Evolutionary conservation across 2,113 vertebrate species (phyloP), one percentile per base, ranked within the genome.

Genomic region (Cyanocitta stelleri): DNA sequence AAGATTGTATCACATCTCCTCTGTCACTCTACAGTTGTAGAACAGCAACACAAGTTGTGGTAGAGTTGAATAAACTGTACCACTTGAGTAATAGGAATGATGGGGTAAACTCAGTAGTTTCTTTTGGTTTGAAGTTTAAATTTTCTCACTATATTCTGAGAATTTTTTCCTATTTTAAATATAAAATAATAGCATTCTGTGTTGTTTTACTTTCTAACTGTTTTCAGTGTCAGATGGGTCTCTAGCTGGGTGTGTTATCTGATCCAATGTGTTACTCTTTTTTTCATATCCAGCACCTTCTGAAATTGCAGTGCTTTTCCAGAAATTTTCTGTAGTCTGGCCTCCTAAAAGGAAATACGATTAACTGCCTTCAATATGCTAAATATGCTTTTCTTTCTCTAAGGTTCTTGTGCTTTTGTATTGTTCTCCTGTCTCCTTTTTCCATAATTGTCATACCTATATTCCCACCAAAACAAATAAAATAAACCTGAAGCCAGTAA

Each of bases 301-400:
- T 94, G 88, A 92, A 86, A 86, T 94, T 92, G 81, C 93, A 92
- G 27, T 23, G 24, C 41, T 93, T 94, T 83, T 90, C 79, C 61
- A 55, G 35, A 51, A 91, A 67, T 85, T 79, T 93, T 95, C 67
- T 93, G 21, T 51, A 69, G 55, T 51, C 35, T 86, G 59, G 35
- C 19, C 52, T 84, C 17, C 59, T 86, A 71, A 81, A 91, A 77
- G n/a, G 48, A 88, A 86, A 85, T 41, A 81, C 73, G 63, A 84
- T 92, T 77, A 77, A 80, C 81, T 93, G 19, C 30, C 35, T 80
- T 87, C 79, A 86, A 67, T 80, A 72, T 13, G 17, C 15, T 77
- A 88, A 83, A 93, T 29, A 66, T 26, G 10, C 7, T 69, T 93
- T 72, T 54, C 16, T 86, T 86, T 87, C 46, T 80, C 24, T 59